Conservation (phyloP, 1,140 invertebrate species). For the Drosophila pectinifera region DNA sequence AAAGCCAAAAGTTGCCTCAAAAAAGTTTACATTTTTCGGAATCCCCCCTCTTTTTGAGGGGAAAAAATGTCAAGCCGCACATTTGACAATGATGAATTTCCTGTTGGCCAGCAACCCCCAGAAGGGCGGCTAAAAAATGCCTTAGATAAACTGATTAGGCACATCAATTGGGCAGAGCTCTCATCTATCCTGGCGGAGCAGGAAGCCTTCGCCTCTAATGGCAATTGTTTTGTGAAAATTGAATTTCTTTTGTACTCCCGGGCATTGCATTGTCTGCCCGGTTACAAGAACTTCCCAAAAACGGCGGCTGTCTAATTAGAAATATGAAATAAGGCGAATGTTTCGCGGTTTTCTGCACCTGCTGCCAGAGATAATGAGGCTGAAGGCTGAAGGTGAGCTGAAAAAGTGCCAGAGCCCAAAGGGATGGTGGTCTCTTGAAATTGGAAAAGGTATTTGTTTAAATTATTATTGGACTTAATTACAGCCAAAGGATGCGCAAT, state of each 20-base stretch:
- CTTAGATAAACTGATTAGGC: slow-evolving; percentile 81
- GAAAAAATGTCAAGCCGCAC: slow-evolving; percentile 73
- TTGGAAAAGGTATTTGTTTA: slow-evolving; percentile 76
- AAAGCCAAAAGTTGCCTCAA: slow-evolving; percentile 51
- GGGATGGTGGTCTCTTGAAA: slow-evolving; percentile 30
- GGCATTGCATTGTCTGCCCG: slow-evolving; percentile 57
- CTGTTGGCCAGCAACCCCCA: slow-evolving; percentile 59
- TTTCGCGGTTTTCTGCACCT: slow-evolving; percentile 75
- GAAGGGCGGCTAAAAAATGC: slow-evolving; percentile 24
- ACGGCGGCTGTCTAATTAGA: slow-evolving; percentile 69
- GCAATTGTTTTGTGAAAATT: slow-evolving; percentile 82
- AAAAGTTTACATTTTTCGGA: slow-evolving; percentile 67
- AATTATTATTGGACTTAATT: slow-evolving; percentile 84
- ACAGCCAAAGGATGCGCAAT: slow-evolving; percentile 62
- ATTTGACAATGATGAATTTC: slow-evolving; percentile 81
- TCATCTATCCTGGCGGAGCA: slow-evolving; percentile 21
- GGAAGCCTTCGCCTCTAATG: slow-evolving; percentile 57
- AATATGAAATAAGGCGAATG: slow-evolving; percentile 71
- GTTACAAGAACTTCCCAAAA: slow-evolving; percentile 24
- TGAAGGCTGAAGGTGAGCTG: slow-evolving; percentile 52
- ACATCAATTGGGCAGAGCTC: slow-evolving; percentile 73
- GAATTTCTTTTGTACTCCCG: slow-evolving; percentile 70
- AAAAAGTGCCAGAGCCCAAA: not conserved
- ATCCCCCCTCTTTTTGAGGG: slow-evolving; percentile 13
- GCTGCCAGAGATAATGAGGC: slow-evolving; percentile 75